A percentile compares a stretch with the other conserved stretches of the same genome.
Conservation (phyloP, 2,888 invertebrate species). For the Serripes groenlandicus region DNA sequence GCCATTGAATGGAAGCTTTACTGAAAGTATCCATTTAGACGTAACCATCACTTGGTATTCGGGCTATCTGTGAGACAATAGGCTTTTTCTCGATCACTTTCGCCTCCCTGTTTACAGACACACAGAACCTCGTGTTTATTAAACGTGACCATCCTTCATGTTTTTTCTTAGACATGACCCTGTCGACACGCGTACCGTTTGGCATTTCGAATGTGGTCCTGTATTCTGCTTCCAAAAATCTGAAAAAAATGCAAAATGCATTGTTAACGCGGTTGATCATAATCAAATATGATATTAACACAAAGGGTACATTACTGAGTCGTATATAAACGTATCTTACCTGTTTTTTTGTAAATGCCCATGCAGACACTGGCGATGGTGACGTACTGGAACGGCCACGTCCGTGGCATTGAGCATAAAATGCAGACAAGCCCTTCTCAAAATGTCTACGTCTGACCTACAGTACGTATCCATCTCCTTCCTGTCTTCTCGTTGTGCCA, state of each 20-base stretch:
- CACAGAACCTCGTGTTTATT: slow-evolving; percentile 18
- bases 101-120: slow-evolving; percentile 29
- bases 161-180: slow-evolving; percentile 27
- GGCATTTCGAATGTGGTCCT: background rate
- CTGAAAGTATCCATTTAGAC: slow-evolving; percentile 41
- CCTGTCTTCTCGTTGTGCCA: slow-evolving; percentile 27
- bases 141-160: slow-evolving; percentile 13
- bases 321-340: background rate
- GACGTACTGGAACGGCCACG: slow-evolving; percentile 42
- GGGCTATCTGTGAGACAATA: slow-evolving; percentile 32
- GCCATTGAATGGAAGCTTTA: slow-evolving; percentile 56
- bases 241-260: background rate
- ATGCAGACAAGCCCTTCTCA: slow-evolving; percentile 40
- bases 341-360: slow-evolving; percentile 39
- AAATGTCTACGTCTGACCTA: slow-evolving; percentile 40
- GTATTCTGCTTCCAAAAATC: slow-evolving; percentile 15
- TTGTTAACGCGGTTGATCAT: background rate
- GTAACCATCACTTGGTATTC: slow-evolving; percentile 52
- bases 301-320: background rate
- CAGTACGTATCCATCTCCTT: slow-evolving; percentile 50
- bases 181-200: background rate
- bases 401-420: slow-evolving; percentile 37
- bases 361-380: slow-evolving; percentile 58
- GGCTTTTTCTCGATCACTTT: slow-evolving; percentile 16
- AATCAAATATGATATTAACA: background rate